These are phyloP conservation scores for Drosophila punjabiensis DNA, from an alignment of 1,140 invertebrate species.

Conservation along the genomic window DNA sequence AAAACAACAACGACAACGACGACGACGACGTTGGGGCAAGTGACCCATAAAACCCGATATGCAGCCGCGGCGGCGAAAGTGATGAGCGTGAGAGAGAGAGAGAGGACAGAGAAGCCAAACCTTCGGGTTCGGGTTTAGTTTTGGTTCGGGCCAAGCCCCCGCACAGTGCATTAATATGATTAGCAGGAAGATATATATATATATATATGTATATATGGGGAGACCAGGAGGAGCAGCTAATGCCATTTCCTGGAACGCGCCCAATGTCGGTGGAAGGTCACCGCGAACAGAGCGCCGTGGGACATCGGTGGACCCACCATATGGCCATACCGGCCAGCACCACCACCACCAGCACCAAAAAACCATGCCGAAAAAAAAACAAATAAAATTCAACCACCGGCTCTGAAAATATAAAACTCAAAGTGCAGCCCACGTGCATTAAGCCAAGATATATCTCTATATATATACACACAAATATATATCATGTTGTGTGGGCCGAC, in stretches of 20 bases:
- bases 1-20: slow-evolving; percentile 52
- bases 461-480: background rate
- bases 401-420: slow-evolving; percentile 21
- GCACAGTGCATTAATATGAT: slow-evolving; percentile 78
- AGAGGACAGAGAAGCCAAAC: slow-evolving; percentile 42
- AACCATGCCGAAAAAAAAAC: slow-evolving; percentile 16
- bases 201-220: background rate
- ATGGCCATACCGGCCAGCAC: slow-evolving; percentile 44
- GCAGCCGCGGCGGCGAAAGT: slow-evolving; percentile 37
- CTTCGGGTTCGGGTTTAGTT: slow-evolving; percentile 4
- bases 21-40: slow-evolving; percentile 21
- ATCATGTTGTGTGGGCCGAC: slow-evolving; percentile 37
- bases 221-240: slow-evolving; percentile 44
- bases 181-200: slow-evolving; percentile 61
- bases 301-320: slow-evolving; percentile 41
- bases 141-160: slow-evolving; percentile 66
- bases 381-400: slow-evolving; percentile 30
- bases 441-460: slow-evolving; percentile 16
- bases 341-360: slow-evolving; percentile 15
- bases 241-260: slow-evolving; percentile 75
- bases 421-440: slow-evolving; percentile 67
- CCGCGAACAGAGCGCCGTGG: slow-evolving; percentile 10
- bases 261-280: slow-evolving; percentile 64
- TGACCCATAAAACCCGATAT: slow-evolving; percentile 54
- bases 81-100: slow-evolving; percentile 52